phyloP scores from a whole-genome alignment of 1,140 invertebrate genomes.

The Zaprionus lachaisei region DNA sequence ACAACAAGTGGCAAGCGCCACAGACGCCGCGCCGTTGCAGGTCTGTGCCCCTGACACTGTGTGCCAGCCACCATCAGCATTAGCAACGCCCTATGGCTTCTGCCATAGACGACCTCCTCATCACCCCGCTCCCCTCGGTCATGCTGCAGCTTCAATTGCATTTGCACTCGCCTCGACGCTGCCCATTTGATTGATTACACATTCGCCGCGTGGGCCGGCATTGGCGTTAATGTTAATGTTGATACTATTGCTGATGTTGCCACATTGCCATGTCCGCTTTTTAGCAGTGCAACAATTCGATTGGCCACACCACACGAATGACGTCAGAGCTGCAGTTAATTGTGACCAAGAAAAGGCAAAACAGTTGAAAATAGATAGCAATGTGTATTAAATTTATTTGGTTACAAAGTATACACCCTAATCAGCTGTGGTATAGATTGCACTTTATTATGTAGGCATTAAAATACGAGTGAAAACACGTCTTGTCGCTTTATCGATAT shows the following conservation, averaged over 20 bases:
- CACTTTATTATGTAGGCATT: too few relatives aligned
- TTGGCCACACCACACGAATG: not conserved
- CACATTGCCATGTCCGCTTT: slow-evolving; percentile 40
- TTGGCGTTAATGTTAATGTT: slow-evolving; percentile 43
- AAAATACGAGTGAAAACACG: too few relatives aligned
- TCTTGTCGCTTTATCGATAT: too few relatives aligned
- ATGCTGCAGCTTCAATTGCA: not conserved
- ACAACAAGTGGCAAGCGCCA: slow-evolving; percentile 43
- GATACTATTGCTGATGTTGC: slow-evolving; percentile 61
- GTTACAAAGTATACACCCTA: too few relatives aligned
- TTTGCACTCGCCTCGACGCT: slow-evolving; percentile 5
- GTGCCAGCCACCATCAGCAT: slow-evolving; percentile 56
- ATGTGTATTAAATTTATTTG: too few relatives aligned
- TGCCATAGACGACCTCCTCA: slow-evolving; percentile 47
- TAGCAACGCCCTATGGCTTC: slow-evolving; percentile 69
- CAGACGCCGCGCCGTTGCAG: slow-evolving; percentile 30
- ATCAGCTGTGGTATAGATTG: too few relatives aligned
- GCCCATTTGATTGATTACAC: slow-evolving; percentile 78
- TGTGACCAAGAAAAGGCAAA: not conserved
- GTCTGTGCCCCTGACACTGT: slow-evolving; percentile 72
- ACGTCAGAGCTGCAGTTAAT: not conserved
- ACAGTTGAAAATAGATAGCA: not conserved
- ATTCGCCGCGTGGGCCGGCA: slow-evolving; percentile 65
- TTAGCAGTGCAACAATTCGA: slow-evolving; percentile 10
- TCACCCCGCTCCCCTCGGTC: not conserved